Percentiles rank a stretch among this genome's conserved stretches.
Evolutionary conservation across 2,888 invertebrate species (phyloP).

Genomic region (Aphidoletes aphidimyza): DNA sequence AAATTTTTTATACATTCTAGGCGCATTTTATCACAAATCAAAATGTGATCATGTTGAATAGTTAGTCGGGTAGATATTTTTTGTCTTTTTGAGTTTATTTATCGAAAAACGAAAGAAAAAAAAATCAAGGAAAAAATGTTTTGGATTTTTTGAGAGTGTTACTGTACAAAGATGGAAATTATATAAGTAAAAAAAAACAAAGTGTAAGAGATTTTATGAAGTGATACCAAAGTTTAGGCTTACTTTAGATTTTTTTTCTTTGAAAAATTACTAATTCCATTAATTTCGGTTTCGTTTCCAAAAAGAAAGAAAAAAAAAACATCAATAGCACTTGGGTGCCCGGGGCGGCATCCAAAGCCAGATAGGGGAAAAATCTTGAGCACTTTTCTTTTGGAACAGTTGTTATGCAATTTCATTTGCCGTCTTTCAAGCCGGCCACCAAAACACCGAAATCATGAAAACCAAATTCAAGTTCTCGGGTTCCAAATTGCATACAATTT

Average conservation of each 20-base stretch:
- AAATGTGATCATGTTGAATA: constrained; percentile 50
- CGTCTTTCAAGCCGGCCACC: neutral
- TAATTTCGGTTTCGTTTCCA: constrained; percentile 44
- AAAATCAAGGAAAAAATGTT: neutral
- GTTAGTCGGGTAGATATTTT: constrained; percentile 51
- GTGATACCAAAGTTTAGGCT: constrained; percentile 55
- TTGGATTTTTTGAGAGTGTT: constrained; percentile 51
- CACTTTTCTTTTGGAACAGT: constrained; percentile 43
- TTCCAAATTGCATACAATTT: constrained; percentile 34
- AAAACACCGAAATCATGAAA: too few species aligned
- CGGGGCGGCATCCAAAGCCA: neutral
- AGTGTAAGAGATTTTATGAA: constrained; percentile 47
- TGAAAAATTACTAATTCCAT: constrained; percentile 35
- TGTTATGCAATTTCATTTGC: constrained; percentile 51
- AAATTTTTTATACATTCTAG: constrained; percentile 45
- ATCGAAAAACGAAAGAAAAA: neutral
- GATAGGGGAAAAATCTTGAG: constrained; percentile 39
- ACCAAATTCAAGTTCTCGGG: too few species aligned
- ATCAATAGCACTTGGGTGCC: constrained; percentile 27
- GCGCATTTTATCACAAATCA: constrained; percentile 49
- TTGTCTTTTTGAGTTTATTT: constrained; percentile 51
- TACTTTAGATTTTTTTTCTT: constrained; percentile 53
- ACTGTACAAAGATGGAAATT: constrained; percentile 51
- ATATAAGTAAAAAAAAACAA: constrained; percentile 26
- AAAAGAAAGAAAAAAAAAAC: constrained; percentile 44